Percentiles rank a stretch among this genome's conserved stretches.
Conservation (phyloP, 2,113 vertebrate species). For the Hippotragus niger region DNA sequence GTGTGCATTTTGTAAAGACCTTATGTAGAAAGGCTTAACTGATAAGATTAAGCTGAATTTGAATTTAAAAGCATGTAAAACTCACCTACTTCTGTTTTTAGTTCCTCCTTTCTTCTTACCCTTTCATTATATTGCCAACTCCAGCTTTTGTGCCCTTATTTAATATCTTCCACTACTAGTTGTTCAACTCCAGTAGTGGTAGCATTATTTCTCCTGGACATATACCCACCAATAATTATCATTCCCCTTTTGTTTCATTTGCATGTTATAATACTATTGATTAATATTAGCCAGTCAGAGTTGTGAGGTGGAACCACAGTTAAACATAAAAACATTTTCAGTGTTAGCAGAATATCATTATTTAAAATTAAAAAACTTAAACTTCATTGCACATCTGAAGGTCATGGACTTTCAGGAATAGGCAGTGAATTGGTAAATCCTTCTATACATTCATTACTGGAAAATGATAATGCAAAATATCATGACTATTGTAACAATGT, state of each 20-base stretch:
- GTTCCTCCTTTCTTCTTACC: neutral
- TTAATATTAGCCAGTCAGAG: constrained; percentile 40
- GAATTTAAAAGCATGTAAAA: neutral
- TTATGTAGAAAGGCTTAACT: neutral
- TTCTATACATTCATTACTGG: neutral
- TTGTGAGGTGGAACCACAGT: constrained; percentile 7
- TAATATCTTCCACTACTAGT: neutral
- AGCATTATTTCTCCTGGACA: neutral
- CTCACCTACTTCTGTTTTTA: neutral
- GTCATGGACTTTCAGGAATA: constrained; percentile 30
- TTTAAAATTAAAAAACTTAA: constrained; percentile 45
- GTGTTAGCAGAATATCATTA: constrained; percentile 16
- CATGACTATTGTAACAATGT: neutral
- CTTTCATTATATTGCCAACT: neutral
- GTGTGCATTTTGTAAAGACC: neutral
- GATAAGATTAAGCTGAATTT: neutral
- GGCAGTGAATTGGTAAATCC: neutral
- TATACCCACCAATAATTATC: neutral
- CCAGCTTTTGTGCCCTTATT: neutral
- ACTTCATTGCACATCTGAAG: constrained; percentile 22
- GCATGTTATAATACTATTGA: neutral
- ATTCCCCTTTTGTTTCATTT: neutral
- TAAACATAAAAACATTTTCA: constrained; percentile 24
- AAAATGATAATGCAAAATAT: constrained; percentile 35
- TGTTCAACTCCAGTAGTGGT: neutral